phyloP scores from a whole-genome alignment of 2,888 invertebrate species.

The Heliconius charithonia region DNA sequence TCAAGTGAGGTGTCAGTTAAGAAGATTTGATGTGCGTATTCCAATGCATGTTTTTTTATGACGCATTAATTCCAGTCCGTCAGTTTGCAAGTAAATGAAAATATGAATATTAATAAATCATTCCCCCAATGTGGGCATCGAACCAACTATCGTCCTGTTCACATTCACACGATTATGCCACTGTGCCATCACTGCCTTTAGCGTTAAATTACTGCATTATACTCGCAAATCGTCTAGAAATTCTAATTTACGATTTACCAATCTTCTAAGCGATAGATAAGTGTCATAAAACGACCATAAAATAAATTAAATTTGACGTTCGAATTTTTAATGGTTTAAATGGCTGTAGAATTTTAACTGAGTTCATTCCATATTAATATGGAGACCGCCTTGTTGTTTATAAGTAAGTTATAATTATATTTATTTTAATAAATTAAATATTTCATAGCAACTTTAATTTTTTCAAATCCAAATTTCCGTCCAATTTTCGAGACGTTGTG shows the following conservation, averaged over 20 bases:
- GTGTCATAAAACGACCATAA: slow-evolving; percentile 64
- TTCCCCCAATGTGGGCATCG: neutral
- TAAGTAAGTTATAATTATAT: slow-evolving; percentile 26
- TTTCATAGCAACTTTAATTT: too few species aligned
- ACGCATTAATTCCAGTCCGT: too few species aligned
- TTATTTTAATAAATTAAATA: too few species aligned
- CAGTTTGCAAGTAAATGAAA: too few species aligned
- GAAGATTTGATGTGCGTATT: too few species aligned
- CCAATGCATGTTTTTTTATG: too few species aligned
- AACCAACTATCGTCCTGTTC: neutral
- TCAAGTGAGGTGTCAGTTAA: too few species aligned
- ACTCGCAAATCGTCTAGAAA: slow-evolving; percentile 47
- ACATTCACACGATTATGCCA: neutral
- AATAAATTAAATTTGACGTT: slow-evolving; percentile 55
- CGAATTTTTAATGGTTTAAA: slow-evolving; percentile 51
- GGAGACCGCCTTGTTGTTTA: slow-evolving; percentile 18
- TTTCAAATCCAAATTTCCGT: too few species aligned
- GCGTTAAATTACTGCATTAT: slow-evolving; percentile 5
- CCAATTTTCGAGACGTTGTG: too few species aligned
- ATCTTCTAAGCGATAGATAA: slow-evolving; percentile 64
- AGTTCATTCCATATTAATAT: slow-evolving; percentile 33
- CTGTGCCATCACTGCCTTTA: neutral
- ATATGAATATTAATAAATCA: neutral
- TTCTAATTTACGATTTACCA: slow-evolving; percentile 66
- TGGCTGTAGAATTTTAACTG: slow-evolving; percentile 19